Percentiles rank a stretch among this genome's conserved stretches.
These are phyloP conservation scores for Trichosurus vulpecula DNA, from an alignment of 2,797 vertebrate genomes.

Conservation along the genomic window DNA sequence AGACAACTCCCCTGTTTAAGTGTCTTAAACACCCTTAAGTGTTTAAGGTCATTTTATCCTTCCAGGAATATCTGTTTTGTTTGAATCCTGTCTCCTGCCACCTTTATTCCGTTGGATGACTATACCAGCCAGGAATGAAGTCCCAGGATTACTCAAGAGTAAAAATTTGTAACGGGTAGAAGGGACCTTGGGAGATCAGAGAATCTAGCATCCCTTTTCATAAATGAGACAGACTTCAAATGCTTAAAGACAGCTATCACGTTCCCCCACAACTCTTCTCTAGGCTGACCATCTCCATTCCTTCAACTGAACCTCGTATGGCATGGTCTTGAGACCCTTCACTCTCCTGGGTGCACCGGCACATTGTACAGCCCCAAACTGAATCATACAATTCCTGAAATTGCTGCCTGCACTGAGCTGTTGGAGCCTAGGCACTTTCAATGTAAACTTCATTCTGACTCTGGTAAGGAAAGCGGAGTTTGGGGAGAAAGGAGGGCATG, in stretches of 20 bases:
- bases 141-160: neutral
- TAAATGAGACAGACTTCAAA: neutral
- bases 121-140: neutral
- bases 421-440: neutral
- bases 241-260: neutral
- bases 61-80: neutral
- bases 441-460: neutral
- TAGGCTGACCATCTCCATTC: neutral
- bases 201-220: neutral
- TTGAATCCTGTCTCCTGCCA: neutral
- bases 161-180: neutral
- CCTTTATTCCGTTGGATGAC: neutral
- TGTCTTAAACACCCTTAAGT: too few species aligned
- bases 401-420: neutral
- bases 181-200: neutral
- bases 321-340: neutral
- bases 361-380: neutral
- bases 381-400: neutral
- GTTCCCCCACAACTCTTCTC: neutral
- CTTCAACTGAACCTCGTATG: neutral
- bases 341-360: neutral
- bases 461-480: neutral
- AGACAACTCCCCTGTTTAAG: neutral
- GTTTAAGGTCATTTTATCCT: neutral
- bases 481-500: neutral